A percentile compares a stretch with the other conserved stretches of the same genome.
Evolutionary conservation across 2,888 invertebrate genomes (phyloP).

Genomic region (Phortica magna): DNA sequence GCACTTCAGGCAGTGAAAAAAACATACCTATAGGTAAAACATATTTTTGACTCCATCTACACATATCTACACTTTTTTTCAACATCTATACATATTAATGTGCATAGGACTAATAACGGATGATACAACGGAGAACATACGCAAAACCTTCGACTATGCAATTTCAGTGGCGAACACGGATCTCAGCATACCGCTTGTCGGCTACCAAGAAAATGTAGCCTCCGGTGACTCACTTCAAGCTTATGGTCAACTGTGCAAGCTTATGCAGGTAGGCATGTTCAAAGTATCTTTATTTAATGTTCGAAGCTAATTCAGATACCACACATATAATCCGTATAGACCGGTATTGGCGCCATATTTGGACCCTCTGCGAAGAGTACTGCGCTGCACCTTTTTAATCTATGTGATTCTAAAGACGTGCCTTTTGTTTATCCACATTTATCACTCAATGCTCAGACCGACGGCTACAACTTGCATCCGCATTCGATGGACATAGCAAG

Average conservation of each 20-base stretch:
- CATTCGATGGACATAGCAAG: slow-evolving; percentile 81
- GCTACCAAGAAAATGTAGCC: slow-evolving; percentile 74
- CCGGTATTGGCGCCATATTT: slow-evolving; percentile 88
- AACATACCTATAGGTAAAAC: slow-evolving; percentile 59
- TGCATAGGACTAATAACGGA: slow-evolving; percentile 72
- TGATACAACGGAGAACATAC: slow-evolving; percentile 60
- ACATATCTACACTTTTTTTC: not conserved
- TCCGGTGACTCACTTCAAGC: slow-evolving; percentile 80
- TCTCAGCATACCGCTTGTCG: slow-evolving; percentile 64
- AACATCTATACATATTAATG: not conserved
- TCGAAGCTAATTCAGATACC: not conserved
- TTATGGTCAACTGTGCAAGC: slow-evolving; percentile 79
- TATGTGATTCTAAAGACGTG: slow-evolving; percentile 89
- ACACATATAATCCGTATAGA: slow-evolving; percentile 72
- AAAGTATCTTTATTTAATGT: not conserved
- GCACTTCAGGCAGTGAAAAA: slow-evolving; percentile 39
- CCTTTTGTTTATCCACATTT: slow-evolving; percentile 90
- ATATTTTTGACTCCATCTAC: not conserved
- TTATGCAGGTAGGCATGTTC: slow-evolving; percentile 79
- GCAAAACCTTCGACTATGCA: slow-evolving; percentile 72
- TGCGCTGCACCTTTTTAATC: slow-evolving; percentile 87
- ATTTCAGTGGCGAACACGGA: slow-evolving; percentile 71
- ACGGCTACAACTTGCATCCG: slow-evolving; percentile 85
- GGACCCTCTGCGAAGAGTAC: slow-evolving; percentile 86
- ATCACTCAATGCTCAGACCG: slow-evolving; percentile 80